Evolutionary conservation across 2,797 vertebrate species (phyloP).

Genomic region (Cryptoblepharus egeriae): DNA sequence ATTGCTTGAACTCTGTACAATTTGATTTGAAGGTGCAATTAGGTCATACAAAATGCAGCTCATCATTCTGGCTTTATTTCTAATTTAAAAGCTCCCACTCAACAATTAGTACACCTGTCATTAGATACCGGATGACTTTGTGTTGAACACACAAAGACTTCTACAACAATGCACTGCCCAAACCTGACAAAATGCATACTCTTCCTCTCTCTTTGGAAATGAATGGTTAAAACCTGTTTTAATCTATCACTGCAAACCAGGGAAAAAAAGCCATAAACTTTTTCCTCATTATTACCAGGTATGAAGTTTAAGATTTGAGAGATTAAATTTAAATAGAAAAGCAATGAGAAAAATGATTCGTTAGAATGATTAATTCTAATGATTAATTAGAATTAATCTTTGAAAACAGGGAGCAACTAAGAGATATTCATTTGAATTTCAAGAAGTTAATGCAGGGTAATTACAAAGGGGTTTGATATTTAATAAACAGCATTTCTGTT

Average conservation of each 20-base stretch:
- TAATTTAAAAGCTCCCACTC: conserved; percentile 15
- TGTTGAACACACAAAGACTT: conserved; percentile 57
- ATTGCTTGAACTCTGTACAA: not conserved
- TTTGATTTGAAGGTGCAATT: not conserved
- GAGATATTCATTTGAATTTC: not conserved
- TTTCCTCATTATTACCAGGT: conserved; percentile 11
- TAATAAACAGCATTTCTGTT: conserved; percentile 38
- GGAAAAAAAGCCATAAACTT: not conserved
- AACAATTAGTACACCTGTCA: conserved; percentile 34
- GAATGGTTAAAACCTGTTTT: conserved; percentile 21
- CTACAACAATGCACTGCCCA: conserved; percentile 16
- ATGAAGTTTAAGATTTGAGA: conserved; percentile 45
- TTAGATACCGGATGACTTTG: conserved; percentile 1
- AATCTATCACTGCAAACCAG: not conserved
- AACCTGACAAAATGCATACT: conserved; percentile 56
- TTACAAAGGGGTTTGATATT: conserved; percentile 35
- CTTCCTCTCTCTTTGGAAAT: not conserved
- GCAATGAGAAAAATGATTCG: not conserved
- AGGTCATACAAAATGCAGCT: too few relatives aligned
- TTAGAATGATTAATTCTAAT: too few relatives aligned
- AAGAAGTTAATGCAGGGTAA: conserved; percentile 20
- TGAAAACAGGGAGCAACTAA: not conserved
- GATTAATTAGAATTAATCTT: not conserved
- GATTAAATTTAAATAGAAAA: not conserved
- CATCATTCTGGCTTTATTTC: conserved; percentile 3